Evolutionary conservation across 2,113 vertebrate species (phyloP).

Genomic region (Engystomops pustulosus): DNA sequence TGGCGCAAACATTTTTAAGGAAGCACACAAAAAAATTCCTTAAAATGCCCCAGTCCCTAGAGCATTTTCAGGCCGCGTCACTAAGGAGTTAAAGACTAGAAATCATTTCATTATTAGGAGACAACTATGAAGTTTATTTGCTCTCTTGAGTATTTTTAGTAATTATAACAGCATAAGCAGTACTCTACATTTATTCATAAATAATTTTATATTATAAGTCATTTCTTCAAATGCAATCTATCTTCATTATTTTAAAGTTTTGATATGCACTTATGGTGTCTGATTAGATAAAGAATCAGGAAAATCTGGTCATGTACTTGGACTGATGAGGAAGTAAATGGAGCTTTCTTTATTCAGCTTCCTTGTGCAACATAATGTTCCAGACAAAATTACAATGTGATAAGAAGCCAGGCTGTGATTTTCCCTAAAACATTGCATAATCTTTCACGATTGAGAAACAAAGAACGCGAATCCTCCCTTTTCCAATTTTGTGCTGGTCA

Average conservation of each 20-base stretch:
- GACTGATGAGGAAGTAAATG: not conserved
- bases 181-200: too few species aligned
- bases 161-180: too few species aligned
- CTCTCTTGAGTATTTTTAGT: too few species aligned
- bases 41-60: too few species aligned
- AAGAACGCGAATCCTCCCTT: not conserved
- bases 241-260: not conserved
- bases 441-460: conserved; percentile 4
- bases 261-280: not conserved
- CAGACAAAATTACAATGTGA: conserved; percentile 18
- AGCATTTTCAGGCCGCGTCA: too few species aligned
- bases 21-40: too few species aligned
- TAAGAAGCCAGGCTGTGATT: conserved; percentile 14
- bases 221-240: too few species aligned
- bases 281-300: not conserved
- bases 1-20: too few species aligned
- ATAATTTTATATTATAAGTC: too few species aligned
- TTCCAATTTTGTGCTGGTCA: not conserved
- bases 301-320: not conserved
- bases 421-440: not conserved
- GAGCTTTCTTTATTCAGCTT: not conserved
- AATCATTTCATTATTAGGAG: too few species aligned
- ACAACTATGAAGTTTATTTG: too few species aligned
- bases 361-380: conserved; percentile 17
- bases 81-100: too few species aligned